Evolutionary conservation across 2,888 invertebrate species (phyloP).

Genomic region (Sesamia inferens): DNA sequence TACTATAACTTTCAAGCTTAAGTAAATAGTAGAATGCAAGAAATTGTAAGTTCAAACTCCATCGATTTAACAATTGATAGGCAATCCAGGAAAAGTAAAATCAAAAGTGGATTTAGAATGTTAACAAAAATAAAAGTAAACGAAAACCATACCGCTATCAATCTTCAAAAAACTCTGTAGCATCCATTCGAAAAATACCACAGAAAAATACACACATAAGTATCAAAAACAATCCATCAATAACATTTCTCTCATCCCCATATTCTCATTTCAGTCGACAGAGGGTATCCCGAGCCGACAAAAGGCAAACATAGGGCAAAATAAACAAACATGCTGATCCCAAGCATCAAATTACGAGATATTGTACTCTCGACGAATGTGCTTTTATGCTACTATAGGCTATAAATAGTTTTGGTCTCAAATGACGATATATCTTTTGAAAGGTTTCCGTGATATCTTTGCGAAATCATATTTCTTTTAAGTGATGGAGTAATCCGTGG

Average conservation of each 20-base stretch:
- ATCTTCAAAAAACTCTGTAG: constrained; percentile 17
- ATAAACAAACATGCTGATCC: constrained; percentile 70
- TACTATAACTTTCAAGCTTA: background rate
- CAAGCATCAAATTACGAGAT: constrained; percentile 70
- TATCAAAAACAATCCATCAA: constrained; percentile 34
- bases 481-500: constrained; percentile 8
- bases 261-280: constrained; percentile 31
- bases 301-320: constrained; percentile 53
- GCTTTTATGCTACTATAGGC: constrained; percentile 35
- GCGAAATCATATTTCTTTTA: constrained; percentile 39
- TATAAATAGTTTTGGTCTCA: constrained; percentile 56
- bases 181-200: background rate
- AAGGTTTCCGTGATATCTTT: constrained; percentile 38
- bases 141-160: constrained; percentile 3
- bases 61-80: background rate
- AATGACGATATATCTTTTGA: constrained; percentile 53
- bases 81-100: background rate
- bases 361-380: constrained; percentile 55
- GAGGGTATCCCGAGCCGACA: constrained; percentile 35
- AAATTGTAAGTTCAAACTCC: background rate
- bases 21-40: background rate
- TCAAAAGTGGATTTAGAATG: background rate
- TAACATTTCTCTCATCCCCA: constrained; percentile 12
- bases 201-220: constrained; percentile 4
- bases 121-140: constrained; percentile 1